Base-by-base conservation (phyloP, 1,140 invertebrate species). In the Pachypeltis micranthus region DNA sequence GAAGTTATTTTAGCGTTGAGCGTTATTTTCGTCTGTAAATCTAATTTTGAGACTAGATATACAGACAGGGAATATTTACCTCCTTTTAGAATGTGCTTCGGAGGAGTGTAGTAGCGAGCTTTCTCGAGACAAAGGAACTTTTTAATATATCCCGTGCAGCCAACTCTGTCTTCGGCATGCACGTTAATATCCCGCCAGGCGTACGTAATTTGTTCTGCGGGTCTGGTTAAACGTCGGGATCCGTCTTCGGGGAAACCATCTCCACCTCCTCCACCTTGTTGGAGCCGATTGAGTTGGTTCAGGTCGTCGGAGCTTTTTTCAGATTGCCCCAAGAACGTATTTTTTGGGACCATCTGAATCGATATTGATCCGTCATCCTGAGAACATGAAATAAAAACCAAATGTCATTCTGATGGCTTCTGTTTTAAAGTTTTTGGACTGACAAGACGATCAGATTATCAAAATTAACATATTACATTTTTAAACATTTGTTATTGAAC, bases 151-250 rank as follows among this genome's bases (percentile, higher is more conserved):
- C 59, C 59, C 1, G 44, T 44, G 14, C 59, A 55, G 10, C 62
- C 68, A 3, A 70, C 67, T 39, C 68, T 70, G 16, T 66, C 69
- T 25, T 79, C 71, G 54, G 75, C 78, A 66, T 81, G 85, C 12
- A 84, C 84, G 70, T 85, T 85, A 55, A 87, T 74, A 63, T 84
- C 81, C 27, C 79, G 81, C 85, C 85, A 87, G 4, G 82, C 79
- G 71, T 86, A 86, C 1, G 80, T 83, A 29, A 85, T 70, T 14
- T 69, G 67, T 72, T 70, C 69, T 72, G 67, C 74, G 72, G 12
- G 76, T 21, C 4, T 51, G 47, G 4, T 4, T 51, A 4, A 10
- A 4, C 10, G 47, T 3, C 4, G 10, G 47, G 23, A 51, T 10
- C 34, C n/a, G 34, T 39, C n/a, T n/a, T n/a, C n/a, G n/a, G n/a